Evolutionary conservation across 2,113 vertebrate species (phyloP), one percentile per base, ranked within the genome.

Genomic region (Xyrauchen texanus): DNA sequence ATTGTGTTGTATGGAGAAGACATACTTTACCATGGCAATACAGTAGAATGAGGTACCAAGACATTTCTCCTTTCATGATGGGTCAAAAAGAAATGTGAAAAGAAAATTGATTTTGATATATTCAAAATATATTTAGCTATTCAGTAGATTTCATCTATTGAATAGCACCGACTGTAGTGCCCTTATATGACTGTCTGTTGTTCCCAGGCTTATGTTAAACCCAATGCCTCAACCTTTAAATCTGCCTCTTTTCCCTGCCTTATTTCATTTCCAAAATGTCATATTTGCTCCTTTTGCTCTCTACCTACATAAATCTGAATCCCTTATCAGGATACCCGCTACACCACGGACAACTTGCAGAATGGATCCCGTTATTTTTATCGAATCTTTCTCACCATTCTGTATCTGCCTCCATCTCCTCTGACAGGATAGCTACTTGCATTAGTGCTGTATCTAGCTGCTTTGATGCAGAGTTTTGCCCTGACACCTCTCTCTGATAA

Each of bases 371-470:
- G 90, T 88, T 91, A 88, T 91, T 92, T 92, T 89, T 90, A 93
- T 93, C 92, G 90, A 87, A 92, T 92, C 89, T 90, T 88, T 88
- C 83, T 77, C 83, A 34, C 60, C 83, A 91, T 91, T 91, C 87
- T 77, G 82, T 89, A 88, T 90, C 90, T 85, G 88, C 82, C 89
- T 90, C 87, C 88, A 84, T 91, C 86, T 90, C 76, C 76, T 88
- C 77, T 90, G 90, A 91, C 90, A 91, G 62, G 65, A 90, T 88
- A 82, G 82, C 86, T 53, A 80, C 84, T 91, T 87, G 77, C 85
- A 88, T 89, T 85, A 77, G 88, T 78, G 86, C 85, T 81, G 78
- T 89, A 90, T 91, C 91, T 52, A 58, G 77, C 71, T 74, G 82
- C 83, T 49, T 87, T 82, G 80, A 75, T 53, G 21, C 21, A 34